Evolutionary conservation across 1,140 invertebrate genomes (phyloP).

Genomic region (Latrodectus geometricus): DNA sequence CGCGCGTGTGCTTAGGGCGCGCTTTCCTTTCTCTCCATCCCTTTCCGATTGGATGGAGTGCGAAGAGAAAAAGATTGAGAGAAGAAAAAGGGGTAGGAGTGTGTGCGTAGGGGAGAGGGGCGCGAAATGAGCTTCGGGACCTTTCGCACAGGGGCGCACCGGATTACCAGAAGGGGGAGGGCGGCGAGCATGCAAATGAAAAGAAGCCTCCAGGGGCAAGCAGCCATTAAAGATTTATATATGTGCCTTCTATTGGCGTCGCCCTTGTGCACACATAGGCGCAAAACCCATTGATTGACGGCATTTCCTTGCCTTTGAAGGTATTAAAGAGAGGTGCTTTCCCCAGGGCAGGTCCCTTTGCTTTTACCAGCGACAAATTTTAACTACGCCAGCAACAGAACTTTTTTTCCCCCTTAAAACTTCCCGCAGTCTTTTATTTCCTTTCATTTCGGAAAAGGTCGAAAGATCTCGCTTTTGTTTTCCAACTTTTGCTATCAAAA

Average conservation of each 20-base stretch:
- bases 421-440: no score
- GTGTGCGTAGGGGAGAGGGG: background rate
- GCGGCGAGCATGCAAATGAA: slow-evolving; percentile 52
- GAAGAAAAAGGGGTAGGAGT: slow-evolving; percentile 1
- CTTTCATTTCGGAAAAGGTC: no score
- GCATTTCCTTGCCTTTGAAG: slow-evolving; percentile 38
- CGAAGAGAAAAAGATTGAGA: slow-evolving; percentile 54
- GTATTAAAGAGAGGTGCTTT: slow-evolving; percentile 35
- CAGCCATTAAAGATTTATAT: slow-evolving; percentile 60
- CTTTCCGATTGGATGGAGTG: background rate
- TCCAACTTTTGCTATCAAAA: no score
- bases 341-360: background rate
- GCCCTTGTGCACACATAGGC: background rate
- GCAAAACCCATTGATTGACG: slow-evolving; percentile 50
- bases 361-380: slow-evolving; percentile 32
- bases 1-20: slow-evolving; percentile 17
- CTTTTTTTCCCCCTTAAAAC: background rate
- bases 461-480: no score
- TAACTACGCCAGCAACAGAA: slow-evolving; percentile 28
- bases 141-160: slow-evolving; percentile 30
- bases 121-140: slow-evolving; percentile 57
- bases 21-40: slow-evolving; percentile 5
- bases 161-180: slow-evolving; percentile 20
- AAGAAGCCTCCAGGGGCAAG: slow-evolving; percentile 45
- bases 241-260: slow-evolving; percentile 5